Evolutionary conservation across 2,888 invertebrate species (phyloP), one percentile per base, ranked within the genome.

Genomic region (Ganaspis brasiliensis): DNA sequence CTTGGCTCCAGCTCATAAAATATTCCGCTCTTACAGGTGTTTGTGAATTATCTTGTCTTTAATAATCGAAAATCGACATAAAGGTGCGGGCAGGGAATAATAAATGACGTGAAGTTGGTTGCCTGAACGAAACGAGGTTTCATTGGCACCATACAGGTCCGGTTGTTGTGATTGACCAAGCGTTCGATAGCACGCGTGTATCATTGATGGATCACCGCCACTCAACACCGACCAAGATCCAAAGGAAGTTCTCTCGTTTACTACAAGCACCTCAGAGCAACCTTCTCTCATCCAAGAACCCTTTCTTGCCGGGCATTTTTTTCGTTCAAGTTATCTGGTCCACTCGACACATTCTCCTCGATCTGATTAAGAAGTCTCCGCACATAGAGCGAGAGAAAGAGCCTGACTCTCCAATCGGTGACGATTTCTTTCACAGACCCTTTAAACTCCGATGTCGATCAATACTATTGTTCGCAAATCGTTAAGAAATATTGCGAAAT

Each of bases 191-290:
- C n/a, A 59, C 67, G 56, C 74, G 45, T 75, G 61, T 81, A 80
- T 76, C 80, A 80, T 83, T 83, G 82, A 83, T 83, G 79, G 81
- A 83, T 83, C 82, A 78, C 81, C 73, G 77, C 72, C 72, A 70
- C 81, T 75, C 77, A 57, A 57, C 57, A 57, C 63, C 63, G 37
- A 63, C 63, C 8, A 37, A 71, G 81, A 81, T 81, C 76, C 49
- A 37, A 59, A 63, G 59, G 71, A 75, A 79, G 71, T 76, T 73
- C 73, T 76, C 81, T 81, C 63, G 21, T 63, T 63, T 37, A 24
- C 63, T 12, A 40, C 63, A 56, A 63, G 75, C 73, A 78, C 71
- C 75, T 70, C 77, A 71, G 72, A 56, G 52, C 57, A 74, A 71
- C 78, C 75, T 81, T 81, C 74, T 70, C 57, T 79, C 56, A 81